A percentile compares a stretch with the other conserved stretches of the same genome.
Conservation (phyloP, 2,888 invertebrate species). For the Dorcus hopei region DNA sequence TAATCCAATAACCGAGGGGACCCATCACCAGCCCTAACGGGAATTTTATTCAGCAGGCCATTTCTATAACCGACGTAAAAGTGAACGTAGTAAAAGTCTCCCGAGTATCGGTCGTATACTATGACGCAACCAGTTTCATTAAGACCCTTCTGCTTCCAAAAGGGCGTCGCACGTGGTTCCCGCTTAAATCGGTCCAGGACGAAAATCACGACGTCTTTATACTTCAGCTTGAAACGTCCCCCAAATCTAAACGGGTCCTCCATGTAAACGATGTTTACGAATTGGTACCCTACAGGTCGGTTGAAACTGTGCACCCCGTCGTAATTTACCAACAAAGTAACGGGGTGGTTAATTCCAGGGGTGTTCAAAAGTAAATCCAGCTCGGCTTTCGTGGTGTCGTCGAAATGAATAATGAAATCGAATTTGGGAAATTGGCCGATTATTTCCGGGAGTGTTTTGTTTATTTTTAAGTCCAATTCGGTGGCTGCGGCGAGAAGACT, state of each 20-base stretch:
- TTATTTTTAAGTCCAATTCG: neutral
- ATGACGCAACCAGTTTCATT: conserved; percentile 7
- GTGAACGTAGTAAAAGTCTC: conserved; percentile 10
- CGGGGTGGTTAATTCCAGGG: neutral
- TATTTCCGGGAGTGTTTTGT: neutral
- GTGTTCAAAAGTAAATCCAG: neutral
- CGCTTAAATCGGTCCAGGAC: neutral
- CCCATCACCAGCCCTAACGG: neutral
- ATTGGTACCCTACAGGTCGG: conserved; percentile 10
- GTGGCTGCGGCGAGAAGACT: too few species aligned
- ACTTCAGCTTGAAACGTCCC: conserved; percentile 5
- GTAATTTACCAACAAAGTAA: conserved; percentile 10
- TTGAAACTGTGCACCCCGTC: neutral
- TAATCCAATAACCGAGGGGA: conserved; percentile 5
- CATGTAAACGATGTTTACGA: conserved; percentile 10
- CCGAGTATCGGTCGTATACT: conserved; percentile 2
- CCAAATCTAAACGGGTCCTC: conserved; percentile 11
- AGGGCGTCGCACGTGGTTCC: neutral
- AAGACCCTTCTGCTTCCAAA: conserved; percentile 14
- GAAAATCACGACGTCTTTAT: conserved; percentile 11
- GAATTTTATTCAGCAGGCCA: conserved; percentile 10
- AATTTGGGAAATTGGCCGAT: conserved; percentile 9
- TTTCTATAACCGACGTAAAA: conserved; percentile 9
- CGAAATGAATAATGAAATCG: conserved; percentile 13
- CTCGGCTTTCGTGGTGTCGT: conserved; percentile 1